These are phyloP conservation scores for Tridacna gigas DNA, from an alignment of 2,888 invertebrate genomes.

Conservation along the genomic window DNA sequence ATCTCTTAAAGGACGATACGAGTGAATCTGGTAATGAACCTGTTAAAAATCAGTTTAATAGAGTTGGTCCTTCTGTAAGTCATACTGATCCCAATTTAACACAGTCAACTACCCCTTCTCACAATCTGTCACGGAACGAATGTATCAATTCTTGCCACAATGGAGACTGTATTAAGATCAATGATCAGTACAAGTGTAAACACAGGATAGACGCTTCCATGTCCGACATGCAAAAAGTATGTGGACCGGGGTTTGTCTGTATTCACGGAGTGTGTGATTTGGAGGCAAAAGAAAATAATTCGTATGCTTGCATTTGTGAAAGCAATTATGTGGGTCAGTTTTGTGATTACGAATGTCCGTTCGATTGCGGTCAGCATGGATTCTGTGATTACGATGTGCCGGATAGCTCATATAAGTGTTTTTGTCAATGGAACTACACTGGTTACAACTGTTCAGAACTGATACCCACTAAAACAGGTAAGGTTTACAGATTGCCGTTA, in stretches of 20 bases:
- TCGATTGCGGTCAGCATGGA: slow-evolving; percentile 68
- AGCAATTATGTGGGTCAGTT: slow-evolving; percentile 66
- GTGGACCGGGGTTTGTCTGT: slow-evolving; percentile 60
- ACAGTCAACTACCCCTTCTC: not conserved
- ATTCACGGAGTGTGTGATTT: slow-evolving; percentile 59
- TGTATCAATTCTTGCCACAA: slow-evolving; percentile 40
- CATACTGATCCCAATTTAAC: not conserved
- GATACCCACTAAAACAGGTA: slow-evolving; percentile 47
- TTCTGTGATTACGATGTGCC: slow-evolving; percentile 49
- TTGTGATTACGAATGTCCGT: slow-evolving; percentile 60
- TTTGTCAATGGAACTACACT: slow-evolving; percentile 63
- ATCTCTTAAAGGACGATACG: not conserved
- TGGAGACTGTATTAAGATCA: slow-evolving; percentile 54
- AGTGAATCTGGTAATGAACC: not conserved
- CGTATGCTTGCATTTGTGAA: slow-evolving; percentile 65
- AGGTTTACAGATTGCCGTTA: not conserved
- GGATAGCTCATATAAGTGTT: slow-evolving; percentile 50
- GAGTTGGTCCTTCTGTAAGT: not conserved
- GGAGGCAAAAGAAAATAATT: slow-evolving; percentile 36
- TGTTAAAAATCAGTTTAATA: not conserved
- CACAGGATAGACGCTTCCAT: slow-evolving; percentile 29
- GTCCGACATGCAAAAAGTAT: slow-evolving; percentile 18
- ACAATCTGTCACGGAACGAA: not conserved
- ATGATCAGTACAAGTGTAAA: slow-evolving; percentile 50
- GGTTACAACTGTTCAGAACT: slow-evolving; percentile 62